These are phyloP conservation scores for Caenorhabditis latens DNA, from an alignment of 1,140 invertebrate genomes.

Conservation along the genomic window DNA sequence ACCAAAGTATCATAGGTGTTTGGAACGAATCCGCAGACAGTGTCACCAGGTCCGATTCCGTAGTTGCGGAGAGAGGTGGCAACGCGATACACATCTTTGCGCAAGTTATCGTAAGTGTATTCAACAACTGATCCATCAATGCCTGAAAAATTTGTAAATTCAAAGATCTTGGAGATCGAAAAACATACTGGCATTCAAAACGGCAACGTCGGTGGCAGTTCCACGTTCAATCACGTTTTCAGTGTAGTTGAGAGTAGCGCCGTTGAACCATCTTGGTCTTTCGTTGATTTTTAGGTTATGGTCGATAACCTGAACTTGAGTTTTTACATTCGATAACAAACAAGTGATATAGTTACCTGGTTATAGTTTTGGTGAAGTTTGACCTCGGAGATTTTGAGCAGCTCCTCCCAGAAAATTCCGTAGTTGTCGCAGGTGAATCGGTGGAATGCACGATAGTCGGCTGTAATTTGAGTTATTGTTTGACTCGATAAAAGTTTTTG, in stretches of 20 bases:
- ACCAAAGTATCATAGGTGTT: conserved; percentile 80
- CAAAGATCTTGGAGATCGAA: background rate
- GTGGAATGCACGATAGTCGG: conserved; percentile 79
- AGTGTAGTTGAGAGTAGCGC: conserved; percentile 79
- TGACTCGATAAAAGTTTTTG: background rate
- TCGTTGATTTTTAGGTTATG: conserved; percentile 78
- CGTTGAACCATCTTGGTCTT: conserved; percentile 80
- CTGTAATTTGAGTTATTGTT: conserved; percentile 71
- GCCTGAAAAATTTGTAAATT: conserved; percentile 68
- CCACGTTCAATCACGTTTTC: conserved; percentile 79
- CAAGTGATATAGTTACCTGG: conserved; percentile 72
- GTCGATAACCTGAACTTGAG: conserved; percentile 77
- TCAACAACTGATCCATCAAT: conserved; percentile 73
- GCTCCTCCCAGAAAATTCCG: conserved; percentile 79
- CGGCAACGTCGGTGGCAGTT: conserved; percentile 78
- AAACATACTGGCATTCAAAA: conserved; percentile 79
- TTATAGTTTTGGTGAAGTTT: conserved; percentile 78
- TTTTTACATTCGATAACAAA: background rate
- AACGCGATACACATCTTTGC: conserved; percentile 78
- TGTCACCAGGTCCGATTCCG: conserved; percentile 77
- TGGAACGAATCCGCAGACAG: conserved; percentile 80
- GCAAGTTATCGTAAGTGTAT: conserved; percentile 78
- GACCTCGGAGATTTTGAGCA: conserved; percentile 79
- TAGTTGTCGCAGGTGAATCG: conserved; percentile 80
- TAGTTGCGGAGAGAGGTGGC: conserved; percentile 78